Conservation (phyloP, 2,113 vertebrate genomes). For the Podarcis raffonei region DNA sequence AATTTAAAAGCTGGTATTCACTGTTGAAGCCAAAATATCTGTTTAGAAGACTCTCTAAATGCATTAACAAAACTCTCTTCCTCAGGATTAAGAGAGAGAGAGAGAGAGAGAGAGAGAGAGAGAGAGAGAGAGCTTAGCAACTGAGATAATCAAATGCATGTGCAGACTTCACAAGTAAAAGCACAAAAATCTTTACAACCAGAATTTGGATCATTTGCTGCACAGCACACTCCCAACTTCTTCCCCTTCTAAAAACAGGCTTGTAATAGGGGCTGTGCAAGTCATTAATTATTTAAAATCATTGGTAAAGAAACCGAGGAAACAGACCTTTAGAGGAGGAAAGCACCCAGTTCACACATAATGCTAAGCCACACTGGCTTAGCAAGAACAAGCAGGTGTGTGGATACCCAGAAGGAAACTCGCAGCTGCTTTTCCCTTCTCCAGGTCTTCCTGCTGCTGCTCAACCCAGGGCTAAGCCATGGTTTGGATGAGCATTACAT, state of each 20-base stretch:
- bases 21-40: background rate
- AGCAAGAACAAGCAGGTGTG: too few species aligned
- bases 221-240: background rate
- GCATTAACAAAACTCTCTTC: background rate
- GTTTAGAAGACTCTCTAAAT: background rate
- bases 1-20: background rate
- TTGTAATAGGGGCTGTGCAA: background rate
- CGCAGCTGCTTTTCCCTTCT: too few species aligned
- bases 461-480: too few species aligned
- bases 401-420: too few species aligned
- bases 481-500: too few species aligned
- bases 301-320: background rate
- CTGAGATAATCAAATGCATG: background rate
- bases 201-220: background rate
- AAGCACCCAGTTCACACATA: background rate
- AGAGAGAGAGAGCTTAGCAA: background rate
- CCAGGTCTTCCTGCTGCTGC: too few species aligned
- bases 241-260: background rate
- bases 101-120: too few species aligned
- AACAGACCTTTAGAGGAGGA: background rate
- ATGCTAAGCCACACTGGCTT: too few species aligned
- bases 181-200: background rate
- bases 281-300: background rate
- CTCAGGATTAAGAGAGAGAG: too few species aligned
- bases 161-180: background rate